Conservation (phyloP, 2,888 invertebrate species). For the Cosmia trapezina region DNA sequence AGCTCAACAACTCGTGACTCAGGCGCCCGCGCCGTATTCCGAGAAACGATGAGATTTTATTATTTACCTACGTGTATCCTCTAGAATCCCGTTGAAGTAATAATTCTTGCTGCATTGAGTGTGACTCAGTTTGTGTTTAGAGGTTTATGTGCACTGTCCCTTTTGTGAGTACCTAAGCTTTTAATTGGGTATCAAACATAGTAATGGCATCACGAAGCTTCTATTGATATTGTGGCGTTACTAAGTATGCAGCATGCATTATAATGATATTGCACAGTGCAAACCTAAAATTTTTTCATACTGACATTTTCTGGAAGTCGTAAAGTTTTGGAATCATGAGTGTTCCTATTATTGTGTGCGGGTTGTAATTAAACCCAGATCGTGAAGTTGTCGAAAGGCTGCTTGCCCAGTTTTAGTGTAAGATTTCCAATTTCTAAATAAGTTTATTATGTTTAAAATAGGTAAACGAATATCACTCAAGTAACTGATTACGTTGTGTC, state of each 20-base stretch:
- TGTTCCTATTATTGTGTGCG: no score
- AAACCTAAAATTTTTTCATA: no score
- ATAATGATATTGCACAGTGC: not conserved
- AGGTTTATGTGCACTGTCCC: conserved; percentile 10
- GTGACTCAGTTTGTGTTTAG: conserved; percentile 58
- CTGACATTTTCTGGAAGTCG: not conserved
- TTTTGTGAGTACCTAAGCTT: conserved; percentile 35
- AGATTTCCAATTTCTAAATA: no score
- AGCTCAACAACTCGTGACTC: conserved; percentile 70
- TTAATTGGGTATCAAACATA: not conserved
- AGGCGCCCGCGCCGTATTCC: conserved; percentile 72
- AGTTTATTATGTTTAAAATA: no score
- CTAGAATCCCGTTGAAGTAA: conserved; percentile 68
- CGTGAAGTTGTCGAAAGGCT: no score
- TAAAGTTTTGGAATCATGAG: not conserved
- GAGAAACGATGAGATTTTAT: conserved; percentile 81
- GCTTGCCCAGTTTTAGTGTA: no score
- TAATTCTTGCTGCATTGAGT: conserved; percentile 44
- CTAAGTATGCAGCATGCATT: not conserved
- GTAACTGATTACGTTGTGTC: no score
- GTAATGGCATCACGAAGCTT: not conserved
- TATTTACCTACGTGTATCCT: conserved; percentile 74
- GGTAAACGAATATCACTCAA: no score
- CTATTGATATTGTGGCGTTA: not conserved
- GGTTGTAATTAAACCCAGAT: no score